A percentile compares a stretch with the other conserved stretches of the same genome.
Conservation (phyloP, 2,888 invertebrate species). For the Mesochorus sp. region DNA sequence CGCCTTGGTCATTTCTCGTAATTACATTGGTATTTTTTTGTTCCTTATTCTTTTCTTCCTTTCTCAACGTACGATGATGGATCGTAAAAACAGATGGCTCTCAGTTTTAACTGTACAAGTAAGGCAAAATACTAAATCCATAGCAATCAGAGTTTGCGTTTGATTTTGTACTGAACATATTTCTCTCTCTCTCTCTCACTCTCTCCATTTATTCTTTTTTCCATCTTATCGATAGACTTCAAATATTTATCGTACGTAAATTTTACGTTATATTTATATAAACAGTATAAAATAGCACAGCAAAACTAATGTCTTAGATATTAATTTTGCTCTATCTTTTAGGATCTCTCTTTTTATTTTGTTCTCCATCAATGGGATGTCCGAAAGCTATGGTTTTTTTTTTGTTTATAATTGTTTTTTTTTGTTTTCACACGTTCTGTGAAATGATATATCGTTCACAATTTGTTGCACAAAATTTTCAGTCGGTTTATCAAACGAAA, state of each 20-base stretch:
- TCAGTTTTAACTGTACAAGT: conserved; percentile 56
- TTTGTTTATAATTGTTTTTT: conserved; percentile 4
- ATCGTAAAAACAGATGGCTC: conserved; percentile 36
- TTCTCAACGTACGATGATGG: conserved; percentile 11
- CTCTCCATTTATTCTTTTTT: background rate
- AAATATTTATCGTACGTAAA: conserved; percentile 36
- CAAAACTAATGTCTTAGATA: conserved; percentile 47
- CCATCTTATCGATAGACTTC: conserved; percentile 21
- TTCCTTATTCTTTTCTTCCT: background rate
- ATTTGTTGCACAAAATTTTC: background rate
- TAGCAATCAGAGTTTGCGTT: conserved; percentile 57
- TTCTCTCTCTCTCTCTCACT: conserved; percentile 14
- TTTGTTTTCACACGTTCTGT: background rate
- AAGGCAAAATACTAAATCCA: conserved; percentile 59
- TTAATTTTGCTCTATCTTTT: conserved; percentile 47
- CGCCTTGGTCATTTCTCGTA: conserved; percentile 11
- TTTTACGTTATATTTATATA: conserved; percentile 46
- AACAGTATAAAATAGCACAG: conserved; percentile 61
- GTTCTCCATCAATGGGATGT: conserved; percentile 47
- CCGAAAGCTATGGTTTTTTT: conserved; percentile 30
- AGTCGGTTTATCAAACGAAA: too few species aligned
- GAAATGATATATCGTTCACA: conserved; percentile 5
- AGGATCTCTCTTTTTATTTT: conserved; percentile 20
- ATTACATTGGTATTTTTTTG: background rate
- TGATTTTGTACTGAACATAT: conserved; percentile 60